A percentile compares a stretch with the other conserved stretches of the same genome.
phyloP scores from a whole-genome alignment of 2,797 vertebrate genomes.

The Cygnus olor region DNA sequence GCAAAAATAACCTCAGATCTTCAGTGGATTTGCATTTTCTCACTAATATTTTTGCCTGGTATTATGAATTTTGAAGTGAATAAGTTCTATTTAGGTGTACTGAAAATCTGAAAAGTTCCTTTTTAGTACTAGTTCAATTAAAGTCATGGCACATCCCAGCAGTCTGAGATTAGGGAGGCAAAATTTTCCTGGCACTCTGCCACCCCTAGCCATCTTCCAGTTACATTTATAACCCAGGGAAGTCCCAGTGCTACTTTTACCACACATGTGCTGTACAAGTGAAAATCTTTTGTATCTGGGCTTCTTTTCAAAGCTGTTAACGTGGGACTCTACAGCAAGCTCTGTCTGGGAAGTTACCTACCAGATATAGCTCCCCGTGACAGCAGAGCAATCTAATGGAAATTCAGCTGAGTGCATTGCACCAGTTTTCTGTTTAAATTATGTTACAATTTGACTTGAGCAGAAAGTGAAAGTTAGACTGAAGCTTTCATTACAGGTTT shows the following conservation, averaged over 20 bases:
- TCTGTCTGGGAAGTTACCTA: background rate
- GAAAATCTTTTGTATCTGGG: slow-evolving; percentile 25
- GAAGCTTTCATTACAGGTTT: background rate
- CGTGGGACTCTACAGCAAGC: background rate
- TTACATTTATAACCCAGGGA: slow-evolving; percentile 60
- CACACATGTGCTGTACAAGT: slow-evolving; percentile 22
- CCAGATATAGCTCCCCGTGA: background rate
- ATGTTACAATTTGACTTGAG: background rate
- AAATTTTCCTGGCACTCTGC: slow-evolving; percentile 35
- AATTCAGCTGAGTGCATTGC: background rate
- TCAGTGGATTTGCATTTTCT: slow-evolving; percentile 6
- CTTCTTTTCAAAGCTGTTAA: slow-evolving; percentile 47
- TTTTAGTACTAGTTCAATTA: slow-evolving; percentile 29
- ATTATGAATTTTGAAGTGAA: slow-evolving; percentile 19
- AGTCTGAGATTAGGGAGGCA: slow-evolving; percentile 7
- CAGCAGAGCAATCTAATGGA: background rate
- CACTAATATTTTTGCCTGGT: background rate
- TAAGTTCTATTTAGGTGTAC: background rate
- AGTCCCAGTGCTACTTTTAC: slow-evolving; percentile 57
- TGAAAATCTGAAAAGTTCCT: background rate
- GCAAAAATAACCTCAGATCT: background rate
- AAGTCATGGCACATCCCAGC: background rate
- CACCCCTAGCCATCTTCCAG: slow-evolving; percentile 30
- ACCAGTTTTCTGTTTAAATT: slow-evolving; percentile 17
- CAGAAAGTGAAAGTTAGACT: background rate